Evolutionary conservation across 2,797 vertebrate genomes (phyloP), one percentile per base, ranked within the genome.

Genomic region (Acrossocheilus wenchowensis): DNA sequence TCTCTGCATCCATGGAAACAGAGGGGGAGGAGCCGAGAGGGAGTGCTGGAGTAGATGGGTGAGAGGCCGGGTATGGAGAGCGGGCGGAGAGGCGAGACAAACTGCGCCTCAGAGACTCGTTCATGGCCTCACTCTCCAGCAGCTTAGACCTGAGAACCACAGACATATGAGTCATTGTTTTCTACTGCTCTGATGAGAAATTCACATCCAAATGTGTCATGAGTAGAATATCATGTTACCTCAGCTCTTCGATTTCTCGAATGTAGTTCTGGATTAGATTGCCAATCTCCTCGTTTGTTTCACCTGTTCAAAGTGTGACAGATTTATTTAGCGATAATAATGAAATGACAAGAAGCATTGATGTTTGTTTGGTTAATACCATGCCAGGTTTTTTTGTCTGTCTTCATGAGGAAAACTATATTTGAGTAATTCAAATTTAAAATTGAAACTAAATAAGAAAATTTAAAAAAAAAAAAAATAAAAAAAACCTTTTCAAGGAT

Each of bases 51-150:
- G 93, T 0, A 64, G 94, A 90, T 83, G 94, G 92, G 6, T 92
- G 36, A 91, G 93, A 0, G 92, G 93, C 87, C 1, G 96, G 60
- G 87, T 93, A 97, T 0, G 93, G 85, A 6, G 95, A 80, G 2
- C 97, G 95, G 0, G 96, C 83, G 0, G 97, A 96, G 36, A 95
- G 91, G 0, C 97, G 96, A 0, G 96, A 95, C 5, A 96, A 92
- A 87, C 94, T 98, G 54, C 97, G 96, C 0, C 98, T 96, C 81
- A 99, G 87, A 0, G 97, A 97, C 91, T 99, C 98, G 0, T 99
- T 99, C 97, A 99, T 99, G 85, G 97, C 95, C 91, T 99, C 98
- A 0, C 98, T 99, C 92, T 99, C 98, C 77, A 99, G 92, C 0
- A 99, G 96, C 91, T 98, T 99, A 0, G 98, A 96, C 92, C 98